Evolutionary conservation across 2,888 invertebrate species (phyloP).

Genomic region (Melanostoma mellinum): DNA sequence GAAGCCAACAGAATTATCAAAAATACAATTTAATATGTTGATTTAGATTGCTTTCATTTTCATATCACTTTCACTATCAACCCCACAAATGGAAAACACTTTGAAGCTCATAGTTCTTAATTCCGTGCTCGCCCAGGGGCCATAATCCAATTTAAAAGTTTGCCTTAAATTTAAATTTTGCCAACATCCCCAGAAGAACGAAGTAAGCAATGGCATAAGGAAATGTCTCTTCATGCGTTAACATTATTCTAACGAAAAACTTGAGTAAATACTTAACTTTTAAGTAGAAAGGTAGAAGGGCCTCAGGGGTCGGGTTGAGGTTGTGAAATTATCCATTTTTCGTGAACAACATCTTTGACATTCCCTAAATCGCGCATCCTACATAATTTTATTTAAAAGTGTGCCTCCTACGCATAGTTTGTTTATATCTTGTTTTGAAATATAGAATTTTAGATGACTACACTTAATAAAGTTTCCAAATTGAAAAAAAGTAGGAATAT

Average conservation of each 20-base stretch:
- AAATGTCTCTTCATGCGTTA: neutral
- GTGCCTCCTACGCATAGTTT: too few species aligned
- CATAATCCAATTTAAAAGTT: constrained; percentile 17
- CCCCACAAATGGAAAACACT: too few species aligned
- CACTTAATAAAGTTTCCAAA: too few species aligned
- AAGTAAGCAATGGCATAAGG: neutral
- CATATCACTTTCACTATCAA: neutral
- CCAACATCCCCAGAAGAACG: neutral
- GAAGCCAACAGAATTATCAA: too few species aligned
- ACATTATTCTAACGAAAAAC: neutral
- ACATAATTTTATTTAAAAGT: too few species aligned
- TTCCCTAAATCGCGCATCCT: too few species aligned
- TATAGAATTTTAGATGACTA: too few species aligned
- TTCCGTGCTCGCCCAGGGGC: constrained; percentile 7
- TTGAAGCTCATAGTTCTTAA: neutral
- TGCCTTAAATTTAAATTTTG: constrained; percentile 1
- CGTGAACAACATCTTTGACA: too few species aligned
- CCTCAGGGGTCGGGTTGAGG: neutral
- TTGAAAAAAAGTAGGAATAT: too few species aligned
- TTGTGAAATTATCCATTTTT: too few species aligned
- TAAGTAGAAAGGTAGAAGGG: neutral
- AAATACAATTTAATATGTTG: too few species aligned
- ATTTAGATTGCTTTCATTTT: neutral
- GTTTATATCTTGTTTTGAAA: too few species aligned
- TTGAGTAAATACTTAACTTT: neutral